These are phyloP conservation scores for Globodera rostochiensis DNA, from an alignment of 1,140 invertebrate genomes.

Conservation along the genomic window DNA sequence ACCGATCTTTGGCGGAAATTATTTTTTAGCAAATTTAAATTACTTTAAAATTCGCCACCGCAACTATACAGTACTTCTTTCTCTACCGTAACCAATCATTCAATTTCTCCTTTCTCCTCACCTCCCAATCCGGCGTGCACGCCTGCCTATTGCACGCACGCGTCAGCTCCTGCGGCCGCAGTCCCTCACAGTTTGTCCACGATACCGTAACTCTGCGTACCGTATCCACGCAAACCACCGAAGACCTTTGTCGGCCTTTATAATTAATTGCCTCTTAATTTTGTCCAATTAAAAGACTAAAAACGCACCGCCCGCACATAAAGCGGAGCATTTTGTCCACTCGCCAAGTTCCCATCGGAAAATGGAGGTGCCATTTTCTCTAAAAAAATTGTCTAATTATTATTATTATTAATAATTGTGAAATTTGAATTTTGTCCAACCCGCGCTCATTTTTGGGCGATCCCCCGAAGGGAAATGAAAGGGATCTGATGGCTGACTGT, in stretches of 20 bases:
- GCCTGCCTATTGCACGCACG: conserved; percentile 88
- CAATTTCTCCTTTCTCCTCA: neutral
- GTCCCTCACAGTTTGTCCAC: conserved; percentile 77
- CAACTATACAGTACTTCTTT: neutral
- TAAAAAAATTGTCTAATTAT: conserved; percentile 2
- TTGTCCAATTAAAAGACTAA: neutral
- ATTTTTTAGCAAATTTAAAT: conserved; percentile 21
- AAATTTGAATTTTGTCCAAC: neutral
- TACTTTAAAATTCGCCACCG: neutral
- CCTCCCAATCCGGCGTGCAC: conserved; percentile 71
- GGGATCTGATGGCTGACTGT: conserved; percentile 4
- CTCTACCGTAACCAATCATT: too few species aligned
- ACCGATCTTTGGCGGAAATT: conserved; percentile 38
- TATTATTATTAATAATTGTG: neutral
- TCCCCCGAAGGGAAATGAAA: neutral
- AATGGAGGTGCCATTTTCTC: conserved; percentile 4
- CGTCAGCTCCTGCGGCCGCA: conserved; percentile 83
- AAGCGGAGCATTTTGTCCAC: conserved; percentile 84
- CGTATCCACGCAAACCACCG: conserved; percentile 84
- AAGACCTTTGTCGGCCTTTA: conserved; percentile 76
- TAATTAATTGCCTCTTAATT: neutral
- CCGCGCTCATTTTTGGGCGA: conserved; percentile 28
- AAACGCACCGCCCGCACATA: conserved; percentile 79
- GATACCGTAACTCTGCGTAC: conserved; percentile 81
- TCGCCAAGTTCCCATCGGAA: conserved; percentile 68